These are phyloP conservation scores for Cheilosia variabilis DNA, from an alignment of 2,888 invertebrate genomes.

Conservation along the genomic window DNA sequence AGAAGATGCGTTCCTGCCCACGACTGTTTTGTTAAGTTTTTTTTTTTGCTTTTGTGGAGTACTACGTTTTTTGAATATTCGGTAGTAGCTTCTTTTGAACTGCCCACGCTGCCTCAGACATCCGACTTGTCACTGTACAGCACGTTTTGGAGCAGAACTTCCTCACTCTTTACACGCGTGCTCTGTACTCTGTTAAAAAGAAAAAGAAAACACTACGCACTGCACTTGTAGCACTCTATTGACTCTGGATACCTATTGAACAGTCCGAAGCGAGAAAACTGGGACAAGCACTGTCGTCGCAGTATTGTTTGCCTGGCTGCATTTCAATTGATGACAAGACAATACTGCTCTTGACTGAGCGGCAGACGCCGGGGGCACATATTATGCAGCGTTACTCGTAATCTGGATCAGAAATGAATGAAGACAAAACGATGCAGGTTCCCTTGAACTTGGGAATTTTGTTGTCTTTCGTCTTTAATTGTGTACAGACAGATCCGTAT, in stretches of 20 bases:
- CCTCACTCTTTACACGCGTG: conserved; percentile 42
- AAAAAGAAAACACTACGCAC: conserved; percentile 24
- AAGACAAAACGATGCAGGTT: conserved; percentile 36
- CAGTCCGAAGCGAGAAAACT: conserved; percentile 20
- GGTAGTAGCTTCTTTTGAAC: conserved; percentile 60
- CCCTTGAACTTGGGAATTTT: conserved; percentile 64
- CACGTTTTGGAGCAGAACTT: conserved; percentile 50
- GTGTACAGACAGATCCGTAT: conserved; percentile 27
- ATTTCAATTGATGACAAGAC: conserved; percentile 47
- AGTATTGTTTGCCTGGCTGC: conserved; percentile 25
- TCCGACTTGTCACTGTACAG: neutral
- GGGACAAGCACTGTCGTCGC: conserved; percentile 16
- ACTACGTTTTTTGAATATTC: conserved; percentile 65
- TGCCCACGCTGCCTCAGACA: conserved; percentile 50
- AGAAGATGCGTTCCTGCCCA: conserved; percentile 54
- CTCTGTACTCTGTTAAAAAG: conserved; percentile 42
- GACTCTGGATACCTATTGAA: conserved; percentile 37
- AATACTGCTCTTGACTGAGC: conserved; percentile 9
- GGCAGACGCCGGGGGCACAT: neutral
- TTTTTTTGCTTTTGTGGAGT: conserved; percentile 26
- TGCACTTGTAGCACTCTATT: conserved; percentile 31
- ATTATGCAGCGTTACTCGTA: neutral
- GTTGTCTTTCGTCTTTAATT: conserved; percentile 18
- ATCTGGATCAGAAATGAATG: conserved; percentile 17
- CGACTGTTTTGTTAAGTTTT: conserved; percentile 25